Evolutionary conservation across 2,113 vertebrate species (phyloP), one percentile per base, ranked within the genome.

Genomic region (Labeo catla): DNA sequence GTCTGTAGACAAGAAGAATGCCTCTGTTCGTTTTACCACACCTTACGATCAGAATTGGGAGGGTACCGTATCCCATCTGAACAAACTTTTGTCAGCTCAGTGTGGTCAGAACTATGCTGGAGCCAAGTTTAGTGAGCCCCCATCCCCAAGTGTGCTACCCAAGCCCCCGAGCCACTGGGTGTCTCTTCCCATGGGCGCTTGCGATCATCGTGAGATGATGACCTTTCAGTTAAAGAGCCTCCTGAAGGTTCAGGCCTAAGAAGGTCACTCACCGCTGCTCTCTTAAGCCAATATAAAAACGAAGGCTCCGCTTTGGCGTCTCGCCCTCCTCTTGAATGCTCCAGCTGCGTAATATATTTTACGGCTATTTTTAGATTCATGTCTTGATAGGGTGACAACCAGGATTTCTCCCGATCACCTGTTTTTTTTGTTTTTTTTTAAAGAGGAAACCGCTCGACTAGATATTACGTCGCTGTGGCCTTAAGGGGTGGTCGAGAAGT

Each of bases 141-240:
- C 98, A 39, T 98, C 96, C 61, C 98, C 98, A 65, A 99, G 98
- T 89, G 97, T 99, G 88, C 95, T 99, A 89, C 98, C 98, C 84
- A 98, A 97, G 86, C 98, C 98, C 78, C 98, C 97, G 4, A 98
- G 97, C 87, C 98, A 99, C 92, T 99, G 98, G 98, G 97, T 99
- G 90, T 95, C 96, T 61, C 96, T 97, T 91, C 93, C 97, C 54
- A 94, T 98, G 78, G 96, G 95, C 79, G 93, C 97, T 92, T 97
- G 96, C 90, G 97, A 99, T 91, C 93, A 91, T 89, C 96, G 96
- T 88, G 97, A 99, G 94, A 95, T 96, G 3, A 98, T 99, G 97
- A 94, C 98, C 93, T 99, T 99, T 95, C 97, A 99, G 94, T 96
- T 99, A 79, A 99, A 99, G 94, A 99, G 97, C 45, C 96, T 99